Base-by-base conservation (phyloP, 1,140 invertebrate genomes). In the Lepidurus couesii region DNA sequence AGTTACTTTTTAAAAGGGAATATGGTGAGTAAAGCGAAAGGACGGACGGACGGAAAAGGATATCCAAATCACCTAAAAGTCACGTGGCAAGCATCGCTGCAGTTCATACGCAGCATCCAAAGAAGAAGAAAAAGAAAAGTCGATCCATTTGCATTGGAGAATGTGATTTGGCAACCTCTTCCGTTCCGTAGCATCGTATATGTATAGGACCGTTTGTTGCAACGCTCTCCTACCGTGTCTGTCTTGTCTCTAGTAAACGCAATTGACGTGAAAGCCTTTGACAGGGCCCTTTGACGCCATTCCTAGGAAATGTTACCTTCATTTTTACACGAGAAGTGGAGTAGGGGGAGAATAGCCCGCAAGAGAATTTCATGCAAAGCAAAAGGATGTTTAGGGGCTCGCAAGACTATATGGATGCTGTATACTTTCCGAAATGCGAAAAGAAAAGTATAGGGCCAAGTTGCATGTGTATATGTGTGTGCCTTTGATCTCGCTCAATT, bases 251-350 rank as follows among this genome's bases (percentile, higher is more conserved):
- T 65, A 9, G n/a, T 65, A 65, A 65, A 65, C 3, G 53, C 53
- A 65, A 65, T 65, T 65, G 53, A 65, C 53, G 53, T 65, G 53
- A 65, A 65, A 65, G 53, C 53, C 53, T 65, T 65, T 65, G 53
- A 65, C 53, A 65, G 7, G 53, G 53, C 53, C 34, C 53, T 65
- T 65, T 65, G 53, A 65, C 53, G 53, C 53, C 8, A 21, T 65
- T n/a, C 13, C n/a, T 65, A 7, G 21, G 8, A 65, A 65, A n/a
- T 65, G 53, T 65, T 65, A 65, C 53, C 16, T 21, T 65, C 53
- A 65, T 65, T 7, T 65, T 16, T 65, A 34, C 34, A 34, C 34
- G 53, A 16, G 16, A 65, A 65, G 53, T n/a, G 53, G 16, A 65
- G 16, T 13, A 3, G 7, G 53, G 53, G 21, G 0, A 65, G 21